Conservation (phyloP, 2,797 vertebrate species). For the Tarsius wallacei region DNA sequence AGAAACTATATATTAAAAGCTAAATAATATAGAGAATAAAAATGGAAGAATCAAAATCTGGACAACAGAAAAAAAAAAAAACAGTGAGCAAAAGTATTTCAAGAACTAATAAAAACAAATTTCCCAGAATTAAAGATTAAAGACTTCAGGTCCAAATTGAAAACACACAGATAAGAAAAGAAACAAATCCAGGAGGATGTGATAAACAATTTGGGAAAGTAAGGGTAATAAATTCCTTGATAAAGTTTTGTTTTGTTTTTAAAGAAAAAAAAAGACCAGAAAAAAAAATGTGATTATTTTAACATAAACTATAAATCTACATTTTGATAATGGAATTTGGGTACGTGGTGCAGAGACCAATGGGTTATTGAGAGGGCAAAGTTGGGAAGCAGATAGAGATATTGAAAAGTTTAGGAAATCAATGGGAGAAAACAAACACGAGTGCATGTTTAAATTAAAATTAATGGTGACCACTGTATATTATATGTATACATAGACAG, state of each 20-base stretch:
- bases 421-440: background rate
- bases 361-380: background rate
- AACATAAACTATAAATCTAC: background rate
- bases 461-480: background rate
- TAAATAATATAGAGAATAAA: background rate
- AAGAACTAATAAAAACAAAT: constrained; percentile 22
- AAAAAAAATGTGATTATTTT: background rate
- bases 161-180: background rate
- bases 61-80: background rate
- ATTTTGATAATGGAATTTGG: background rate
- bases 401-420: background rate
- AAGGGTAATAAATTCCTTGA: background rate
- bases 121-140: background rate
- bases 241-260: background rate
- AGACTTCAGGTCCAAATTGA: background rate
- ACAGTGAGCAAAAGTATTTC: background rate
- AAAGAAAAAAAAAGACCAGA: background rate
- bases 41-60: background rate
- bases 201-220: background rate
- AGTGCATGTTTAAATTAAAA: background rate
- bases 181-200: background rate
- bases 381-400: background rate
- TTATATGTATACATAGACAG: background rate
- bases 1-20: background rate
- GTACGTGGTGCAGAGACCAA: background rate